Evolutionary conservation across 2,888 invertebrate genomes (phyloP).

Genomic region (Lamellibrachia columna): DNA sequence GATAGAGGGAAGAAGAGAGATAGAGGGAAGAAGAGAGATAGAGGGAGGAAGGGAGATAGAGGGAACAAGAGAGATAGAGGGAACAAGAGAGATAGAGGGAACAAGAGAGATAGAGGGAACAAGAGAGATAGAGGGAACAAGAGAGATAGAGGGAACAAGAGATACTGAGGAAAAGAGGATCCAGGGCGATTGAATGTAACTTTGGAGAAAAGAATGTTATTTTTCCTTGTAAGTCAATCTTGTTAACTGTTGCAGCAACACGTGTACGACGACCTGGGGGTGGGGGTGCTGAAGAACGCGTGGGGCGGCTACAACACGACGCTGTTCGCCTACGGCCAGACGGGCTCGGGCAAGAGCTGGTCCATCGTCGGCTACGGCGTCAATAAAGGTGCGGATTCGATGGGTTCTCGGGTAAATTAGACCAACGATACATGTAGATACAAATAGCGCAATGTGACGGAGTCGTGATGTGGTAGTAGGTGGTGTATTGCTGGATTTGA

Average conservation of each 20-base stretch:
- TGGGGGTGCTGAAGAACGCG: slow-evolving; percentile 70
- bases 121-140: not conserved
- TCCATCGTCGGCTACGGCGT: slow-evolving; percentile 71
- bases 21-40: not conserved
- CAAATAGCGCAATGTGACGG: too few species aligned
- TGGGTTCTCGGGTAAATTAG: too few species aligned
- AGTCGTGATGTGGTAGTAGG: too few species aligned
- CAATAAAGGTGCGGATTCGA: slow-evolving; percentile 67
- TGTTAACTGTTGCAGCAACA: slow-evolving; percentile 61
- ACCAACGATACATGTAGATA: too few species aligned
- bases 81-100: not conserved
- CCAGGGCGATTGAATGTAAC: slow-evolving; percentile 1
- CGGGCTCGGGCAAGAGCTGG: slow-evolving; percentile 71
- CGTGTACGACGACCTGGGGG: slow-evolving; percentile 70
- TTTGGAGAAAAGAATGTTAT: not conserved
- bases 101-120: not conserved
- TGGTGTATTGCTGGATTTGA: too few species aligned
- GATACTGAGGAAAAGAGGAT: not conserved
- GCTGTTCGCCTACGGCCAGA: slow-evolving; percentile 72
- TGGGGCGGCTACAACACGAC: slow-evolving; percentile 72
- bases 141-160: not conserved
- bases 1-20: not conserved
- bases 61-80: not conserved
- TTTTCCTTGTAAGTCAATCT: not conserved
- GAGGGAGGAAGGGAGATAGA: not conserved